Base-by-base conservation (phyloP, 2,113 vertebrate genomes). In the Oncorhynchus gorbuscha region DNA sequence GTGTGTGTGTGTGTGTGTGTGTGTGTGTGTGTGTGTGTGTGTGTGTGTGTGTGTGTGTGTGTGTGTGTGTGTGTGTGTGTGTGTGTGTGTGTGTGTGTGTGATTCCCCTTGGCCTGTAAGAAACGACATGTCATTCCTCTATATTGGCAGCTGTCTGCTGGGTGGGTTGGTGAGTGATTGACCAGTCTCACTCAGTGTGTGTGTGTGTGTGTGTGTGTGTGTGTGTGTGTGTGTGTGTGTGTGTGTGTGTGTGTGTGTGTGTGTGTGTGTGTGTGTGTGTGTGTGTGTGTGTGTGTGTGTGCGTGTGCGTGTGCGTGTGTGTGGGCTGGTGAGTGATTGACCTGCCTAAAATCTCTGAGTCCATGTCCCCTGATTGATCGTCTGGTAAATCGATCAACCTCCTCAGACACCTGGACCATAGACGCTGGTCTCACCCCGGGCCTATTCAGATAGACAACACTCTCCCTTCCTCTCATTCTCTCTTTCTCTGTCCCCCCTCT, bases 331-430 rank as follows among this genome's bases (percentile, higher is more conserved):
- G 74, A 67, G 32, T 75, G 74, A 75, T 75, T 68, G 74, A 75
- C 18, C 74, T 75, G 64, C 48, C 74, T 68, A 13, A 11, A 68
- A 65, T 75, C 49, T 77, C 70, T 78, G 70, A 77, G 76, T 68
- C 35, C 48, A 72, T 78, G 70, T 58, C 71, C 11, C 20, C 51
- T 78, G 76, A 78, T 78, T 72, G 70, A 73, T 78, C 24, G 48
- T 55, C 76, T 78, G 76, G 70, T 73, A 73, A 78, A 78, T 73
- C 62, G 70, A 67, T 73, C 22, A 62, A 45, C 64, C 26, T 35
- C 61, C 62, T 49, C 70, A 55, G 65, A 58, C 73, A 75, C 62
- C 61, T 75, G 73, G 73, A 35, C 62, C 39, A 39, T 22, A 49
- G 73, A 51, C 24, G 22, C 48, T 67, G 39, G 32, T 73, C 30